Evolutionary conservation across 2,797 vertebrate species (phyloP).

Genomic region (Amazona finschi): DNA sequence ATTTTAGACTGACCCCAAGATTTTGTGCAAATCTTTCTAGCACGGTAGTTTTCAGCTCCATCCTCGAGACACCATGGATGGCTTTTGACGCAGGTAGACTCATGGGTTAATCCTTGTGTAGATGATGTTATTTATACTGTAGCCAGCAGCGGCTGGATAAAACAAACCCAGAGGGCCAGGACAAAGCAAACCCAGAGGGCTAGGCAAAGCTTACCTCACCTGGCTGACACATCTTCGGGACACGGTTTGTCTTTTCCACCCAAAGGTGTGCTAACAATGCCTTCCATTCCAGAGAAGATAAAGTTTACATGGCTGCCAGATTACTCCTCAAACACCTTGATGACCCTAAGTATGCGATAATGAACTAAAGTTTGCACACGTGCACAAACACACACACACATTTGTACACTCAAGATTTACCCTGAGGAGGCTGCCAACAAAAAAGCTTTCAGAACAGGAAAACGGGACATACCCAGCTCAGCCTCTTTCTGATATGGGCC

Average conservation of each 20-base stretch:
- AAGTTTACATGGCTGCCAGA: neutral
- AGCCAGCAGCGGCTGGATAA: neutral
- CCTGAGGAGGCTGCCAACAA: neutral
- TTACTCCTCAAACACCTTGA: neutral
- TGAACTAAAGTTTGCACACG: neutral
- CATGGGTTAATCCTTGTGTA: slow-evolving; percentile 23
- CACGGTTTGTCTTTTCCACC: neutral
- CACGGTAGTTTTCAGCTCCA: neutral
- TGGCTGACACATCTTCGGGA: neutral
- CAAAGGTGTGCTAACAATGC: neutral
- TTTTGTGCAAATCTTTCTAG: neutral
- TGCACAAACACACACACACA: no score
- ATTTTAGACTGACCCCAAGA: neutral
- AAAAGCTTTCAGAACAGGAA: neutral
- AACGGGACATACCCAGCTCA: neutral
- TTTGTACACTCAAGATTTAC: neutral
- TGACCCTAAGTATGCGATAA: neutral
- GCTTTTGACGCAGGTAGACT: neutral
- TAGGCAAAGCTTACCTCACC: neutral
- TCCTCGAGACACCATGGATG: neutral
- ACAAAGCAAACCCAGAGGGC: neutral
- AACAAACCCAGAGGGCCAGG: neutral
- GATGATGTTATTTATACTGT: neutral
- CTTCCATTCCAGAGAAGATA: neutral
- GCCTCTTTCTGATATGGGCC: neutral